Base-by-base conservation (phyloP, 1,140 invertebrate species). In the Tetramorium parvispinum region DNA sequence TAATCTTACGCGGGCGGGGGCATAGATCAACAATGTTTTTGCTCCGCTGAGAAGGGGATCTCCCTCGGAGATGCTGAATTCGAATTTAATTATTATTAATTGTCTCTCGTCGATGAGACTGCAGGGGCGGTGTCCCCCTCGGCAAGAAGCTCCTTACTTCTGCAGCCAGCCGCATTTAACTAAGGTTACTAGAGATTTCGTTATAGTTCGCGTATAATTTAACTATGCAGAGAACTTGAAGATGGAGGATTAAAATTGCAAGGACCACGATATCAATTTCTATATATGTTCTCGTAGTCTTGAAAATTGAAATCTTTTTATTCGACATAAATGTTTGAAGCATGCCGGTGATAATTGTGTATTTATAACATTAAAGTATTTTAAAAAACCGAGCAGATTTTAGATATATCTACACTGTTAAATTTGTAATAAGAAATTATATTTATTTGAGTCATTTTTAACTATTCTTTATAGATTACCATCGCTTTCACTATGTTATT, bases 1-100 rank as follows among this genome's bases (percentile, higher is more conserved):
- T 92, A 92, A 93, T 93, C 92, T 92, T 93, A 91, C 90, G 71
- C 79, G 75, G 59, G 68, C 68, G 53, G 32, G 87, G 83, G 65
- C 92, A 89, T 93, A 93, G 92, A 93, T 93, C 92, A 93, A 87
- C 92, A 88, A 93, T 93, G 91, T 93, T 93, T 93, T 93, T 93
- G 93, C 92, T 92, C 87, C 85, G 87, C 61, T 93, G 91, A 89
- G 57, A 93, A 68, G 92, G 93, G 93, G 92, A 59, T 85, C 82
- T 75, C 65, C 53, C 71, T 53, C 37, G n/a, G 63, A 81, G 88
- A 93, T 73, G 51, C 73, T 89, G 92, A 93, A 93, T 93, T 93
- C 91, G 93, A 92, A 91, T 93, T 93, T 93, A 93, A 93, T 93
- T 93, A 93, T 93, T 93, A 93, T 93, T 93, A 93, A 93, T 93